Evolutionary conservation across 2,797 vertebrate species (phyloP), one percentile per base, ranked within the genome.

Genomic region (Neostethus bicornis): DNA sequence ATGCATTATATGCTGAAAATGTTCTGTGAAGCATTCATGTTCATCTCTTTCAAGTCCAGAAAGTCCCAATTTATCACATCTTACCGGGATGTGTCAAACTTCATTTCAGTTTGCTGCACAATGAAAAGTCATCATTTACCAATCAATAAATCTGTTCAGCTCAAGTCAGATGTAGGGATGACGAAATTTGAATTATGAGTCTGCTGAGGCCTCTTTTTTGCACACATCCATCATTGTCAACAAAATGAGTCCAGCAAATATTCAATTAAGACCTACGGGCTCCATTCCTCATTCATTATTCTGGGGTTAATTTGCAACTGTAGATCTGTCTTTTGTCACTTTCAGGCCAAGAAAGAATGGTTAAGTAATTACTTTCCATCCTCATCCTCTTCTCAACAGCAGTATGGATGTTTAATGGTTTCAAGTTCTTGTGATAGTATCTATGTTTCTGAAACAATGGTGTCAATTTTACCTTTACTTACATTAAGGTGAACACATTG

Each of bases 291-390:
- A 90, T 87, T 91, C 79, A 86, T 90, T 87, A 92, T 87, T 90
- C 80, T 14, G 55, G 72, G 62, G 78, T 88, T 87, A 79, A 92
- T 92, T 91, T 91, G 85, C 77, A 84, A 85, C 80, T 74, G 83
- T 73, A 89, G 83, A 91, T 91, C 87, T 85, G 75, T 91, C 89
- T 91, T 86, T 90, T 91, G 90, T 91, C 89, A 88, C 82, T 80
- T 77, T 82, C 49, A 84, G 84, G 85, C 82, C 65, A 81, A 79
- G 79, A 77, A 79, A 80, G 63, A 70, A 79, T 75, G 64, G 70
- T 66, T 81, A 67, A 67, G 41, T 87, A 86, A 87, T 88, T 61
- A 85, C 52, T 77, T 68, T 80, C 65, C 50, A 52, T 75, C 46
- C 50, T 67, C 49, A 63, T 81, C 66, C 72, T 56, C 59, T 63